Base-by-base conservation (phyloP, 2,113 vertebrate species). In the Nesogale talazaci region DNA sequence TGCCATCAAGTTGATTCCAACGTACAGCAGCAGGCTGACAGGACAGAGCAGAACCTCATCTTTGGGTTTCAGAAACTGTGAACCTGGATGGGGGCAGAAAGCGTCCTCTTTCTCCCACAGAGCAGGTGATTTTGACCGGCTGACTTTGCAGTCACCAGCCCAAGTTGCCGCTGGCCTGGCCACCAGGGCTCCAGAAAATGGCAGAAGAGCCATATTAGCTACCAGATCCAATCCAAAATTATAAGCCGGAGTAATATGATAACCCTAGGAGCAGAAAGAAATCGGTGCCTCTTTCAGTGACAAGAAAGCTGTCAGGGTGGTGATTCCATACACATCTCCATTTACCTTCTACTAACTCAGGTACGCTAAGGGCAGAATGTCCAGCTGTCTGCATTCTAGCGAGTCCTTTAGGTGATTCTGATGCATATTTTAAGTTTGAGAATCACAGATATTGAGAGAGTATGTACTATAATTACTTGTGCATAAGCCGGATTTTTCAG, bases 201-300 rank as follows among this genome's bases (percentile, higher is more conserved):
- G 52, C 22, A 82, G 27, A 88, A 65, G 16, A 23, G 22, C 65
- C 25, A 40, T 46, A 72, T 85, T 81, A 72, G 25, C 34, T 77
- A 2, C 56, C 46, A 88, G 72, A 46, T 82, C 6, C 15, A 59
- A 65, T 52, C 16, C 84, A 77, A 81, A 90, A 95, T 91, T 76
- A 72, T 70, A 77, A 86, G 52, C 42, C 19, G 65, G 67, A 82
- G 17, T 61, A 77, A 65, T 52, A 42, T 19, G 20, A 40, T 31
- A 42, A 52, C 22, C 16, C 23, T 56, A 22, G 1, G 34, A 17
- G 29, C 79, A 11, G 17, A 92, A 75, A 90, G 34, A 7, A 72
- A 76, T 76, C 61, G 42, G 3, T 42, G 19, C 57, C 42, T 29
- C 20, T 85, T 0, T 77, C 1, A n/a, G 12, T 85, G 83, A 23